Evolutionary conservation across 2,888 invertebrate species (phyloP), one percentile per base, ranked within the genome.

Genomic region (Rotaria macrura): DNA sequence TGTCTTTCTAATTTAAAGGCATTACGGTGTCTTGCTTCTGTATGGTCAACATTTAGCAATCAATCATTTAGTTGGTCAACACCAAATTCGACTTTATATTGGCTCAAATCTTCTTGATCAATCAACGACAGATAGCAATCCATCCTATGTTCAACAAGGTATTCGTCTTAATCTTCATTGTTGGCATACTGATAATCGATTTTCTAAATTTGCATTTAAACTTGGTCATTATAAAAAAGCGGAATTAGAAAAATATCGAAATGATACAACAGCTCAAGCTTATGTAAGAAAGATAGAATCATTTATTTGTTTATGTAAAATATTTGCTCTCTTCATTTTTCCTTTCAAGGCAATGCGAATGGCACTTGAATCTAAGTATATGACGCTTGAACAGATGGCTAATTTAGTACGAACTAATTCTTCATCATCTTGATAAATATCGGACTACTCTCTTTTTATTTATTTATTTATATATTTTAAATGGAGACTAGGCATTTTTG

Each of bases 41-140:
- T 85, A 85, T 43, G 85, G 85, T 47, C 85, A 85, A 84, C 83
- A 85, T 85, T 65, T 85, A 17, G 85, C 85, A 34, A 47, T 85
- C 17, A 85, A 85, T 47, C 85, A 85, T 84, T 52, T 85, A 25
- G 83, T 85, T 34, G 85, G 83, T 34, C 34, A 43, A 5, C 57
- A 84, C 34, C 83, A 85, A 57, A n/a, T 85, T n/a, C 57, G 40
- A 17, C 40, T 85, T 29, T 25, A 47, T 23, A 85, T 65, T 34
- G 34, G 65, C 25, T 55, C 49, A 38, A 43, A 85, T 14, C 38
- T 85, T n/a, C 83, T 85, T 72, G 85, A 85, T 85, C 83, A 83
- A 65, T 83, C 85, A 34, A 54, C 86, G 29, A 49, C 52, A 43
- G 55, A 74, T 34, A 12, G 7, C 25, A 43, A 7, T 25, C 23